Evolutionary conservation across 2,888 invertebrate species (phyloP).

Genomic region (Chrysotoxum bicinctum): DNA sequence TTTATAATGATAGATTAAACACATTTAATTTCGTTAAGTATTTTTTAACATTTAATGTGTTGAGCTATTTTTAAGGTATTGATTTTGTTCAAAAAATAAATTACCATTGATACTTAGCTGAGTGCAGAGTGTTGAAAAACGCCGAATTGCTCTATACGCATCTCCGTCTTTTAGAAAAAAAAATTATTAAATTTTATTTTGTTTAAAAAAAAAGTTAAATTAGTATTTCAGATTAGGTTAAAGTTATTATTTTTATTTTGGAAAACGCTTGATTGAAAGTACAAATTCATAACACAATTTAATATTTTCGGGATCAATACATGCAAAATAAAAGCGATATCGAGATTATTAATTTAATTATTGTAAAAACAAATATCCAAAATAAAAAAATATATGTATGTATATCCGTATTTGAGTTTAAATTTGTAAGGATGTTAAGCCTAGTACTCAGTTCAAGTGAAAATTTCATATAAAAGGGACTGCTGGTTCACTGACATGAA

Average conservation of each 20-base stretch:
- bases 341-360: not conserved
- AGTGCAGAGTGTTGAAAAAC: slow-evolving; percentile 81
- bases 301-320: not conserved
- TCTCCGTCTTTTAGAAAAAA: slow-evolving; percentile 60
- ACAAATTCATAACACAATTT: not conserved
- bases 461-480: too few relatives aligned
- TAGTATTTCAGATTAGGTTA: not conserved
- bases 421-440: too few relatives aligned
- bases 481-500: too few relatives aligned
- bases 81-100: slow-evolving; percentile 80
- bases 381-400: not conserved
- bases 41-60: slow-evolving; percentile 30
- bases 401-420: too few relatives aligned
- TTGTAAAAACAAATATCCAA: not conserved
- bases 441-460: too few relatives aligned
- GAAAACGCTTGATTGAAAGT: not conserved
- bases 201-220: not conserved
- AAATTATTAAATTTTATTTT: not conserved
- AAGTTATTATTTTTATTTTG: not conserved
- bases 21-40: not conserved
- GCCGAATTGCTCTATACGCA: slow-evolving; percentile 79
- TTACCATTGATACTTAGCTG: slow-evolving; percentile 80
- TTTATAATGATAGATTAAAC: not conserved
- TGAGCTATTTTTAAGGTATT: slow-evolving; percentile 75
- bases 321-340: not conserved